Percentiles rank a stretch among this genome's conserved stretches.
phyloP scores from a whole-genome alignment of 1,140 invertebrate genomes.

The Trichomalopsis sarcophagae region DNA sequence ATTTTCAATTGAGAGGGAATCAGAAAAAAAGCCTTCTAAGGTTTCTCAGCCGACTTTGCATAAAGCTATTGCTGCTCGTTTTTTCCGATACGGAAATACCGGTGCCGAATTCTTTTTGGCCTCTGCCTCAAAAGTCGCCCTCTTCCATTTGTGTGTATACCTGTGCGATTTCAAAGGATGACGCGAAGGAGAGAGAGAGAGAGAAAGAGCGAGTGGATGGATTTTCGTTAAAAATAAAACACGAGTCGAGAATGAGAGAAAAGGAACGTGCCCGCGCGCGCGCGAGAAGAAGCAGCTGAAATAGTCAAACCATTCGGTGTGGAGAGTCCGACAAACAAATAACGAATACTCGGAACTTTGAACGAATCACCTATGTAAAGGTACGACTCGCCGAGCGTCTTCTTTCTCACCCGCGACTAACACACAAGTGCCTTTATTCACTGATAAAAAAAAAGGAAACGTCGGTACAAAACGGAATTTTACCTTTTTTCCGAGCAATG shows the following conservation, averaged over 20 bases:
- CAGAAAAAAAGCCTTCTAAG: constrained; percentile 37
- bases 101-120: constrained; percentile 11
- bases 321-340: constrained; percentile 59
- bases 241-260: constrained; percentile 35
- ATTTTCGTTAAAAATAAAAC: constrained; percentile 44
- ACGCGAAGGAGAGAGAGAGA: too few species aligned
- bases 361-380: constrained; percentile 60
- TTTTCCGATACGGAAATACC: constrained; percentile 26
- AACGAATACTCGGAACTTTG: constrained; percentile 65
- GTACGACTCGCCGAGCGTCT: constrained; percentile 46
- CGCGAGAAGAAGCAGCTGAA: constrained; percentile 57
- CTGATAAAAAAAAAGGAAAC: not conserved
- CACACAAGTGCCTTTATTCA: constrained; percentile 5
- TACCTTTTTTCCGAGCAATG: not conserved
- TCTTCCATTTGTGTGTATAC: not conserved
- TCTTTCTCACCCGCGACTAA: constrained; percentile 20
- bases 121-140: not conserved
- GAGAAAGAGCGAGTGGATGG: not conserved
- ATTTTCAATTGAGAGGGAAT: constrained; percentile 35
- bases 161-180: constrained; percentile 8
- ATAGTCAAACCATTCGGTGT: constrained; percentile 55
- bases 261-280: not conserved
- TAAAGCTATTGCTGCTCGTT: not conserved
- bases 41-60: constrained; percentile 36
- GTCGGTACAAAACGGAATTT: not conserved